phyloP scores from a whole-genome alignment of 1,140 invertebrate species.

The Philopotamus ludificatus region DNA sequence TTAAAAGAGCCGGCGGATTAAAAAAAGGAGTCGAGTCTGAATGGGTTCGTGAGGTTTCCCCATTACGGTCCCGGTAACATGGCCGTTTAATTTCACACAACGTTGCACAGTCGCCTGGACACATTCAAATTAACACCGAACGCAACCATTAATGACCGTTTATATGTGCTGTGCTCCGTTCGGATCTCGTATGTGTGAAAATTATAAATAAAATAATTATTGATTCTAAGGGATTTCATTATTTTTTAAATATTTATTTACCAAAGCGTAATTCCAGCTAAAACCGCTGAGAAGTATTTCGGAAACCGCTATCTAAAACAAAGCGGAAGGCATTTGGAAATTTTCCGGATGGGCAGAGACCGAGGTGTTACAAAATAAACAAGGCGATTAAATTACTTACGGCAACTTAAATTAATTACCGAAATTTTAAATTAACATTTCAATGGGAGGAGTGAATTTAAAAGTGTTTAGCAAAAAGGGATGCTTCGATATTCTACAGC shows the following conservation, averaged over 20 bases:
- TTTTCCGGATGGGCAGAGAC: too few species aligned
- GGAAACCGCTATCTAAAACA: not conserved
- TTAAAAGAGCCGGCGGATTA: not conserved
- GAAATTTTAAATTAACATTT: constrained; percentile 28
- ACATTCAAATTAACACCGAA: constrained; percentile 25
- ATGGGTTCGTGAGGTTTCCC: constrained; percentile 15
- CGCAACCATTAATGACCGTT: constrained; percentile 9
- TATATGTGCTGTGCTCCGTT: constrained; percentile 2
- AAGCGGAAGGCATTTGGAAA: not conserved
- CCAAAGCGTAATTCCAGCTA: too few species aligned
- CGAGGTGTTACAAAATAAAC: constrained; percentile 24
- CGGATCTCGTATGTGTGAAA: not conserved
- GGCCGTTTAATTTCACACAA: constrained; percentile 26
- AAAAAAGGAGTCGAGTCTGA: too few species aligned
- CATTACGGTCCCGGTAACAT: constrained; percentile 4
- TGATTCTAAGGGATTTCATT: not conserved
- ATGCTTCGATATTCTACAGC: too few species aligned
- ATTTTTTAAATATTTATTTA: too few species aligned
- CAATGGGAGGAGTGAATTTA: not conserved
- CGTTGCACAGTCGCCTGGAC: constrained; percentile 20
- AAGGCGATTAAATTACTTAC: constrained; percentile 22
- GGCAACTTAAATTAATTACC: constrained; percentile 23
- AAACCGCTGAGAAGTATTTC: too few species aligned
- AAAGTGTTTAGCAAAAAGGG: too few species aligned
- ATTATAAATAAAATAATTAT: not conserved